Conservation (phyloP, 2,113 vertebrate genomes). For the Pelusios castaneus region DNA sequence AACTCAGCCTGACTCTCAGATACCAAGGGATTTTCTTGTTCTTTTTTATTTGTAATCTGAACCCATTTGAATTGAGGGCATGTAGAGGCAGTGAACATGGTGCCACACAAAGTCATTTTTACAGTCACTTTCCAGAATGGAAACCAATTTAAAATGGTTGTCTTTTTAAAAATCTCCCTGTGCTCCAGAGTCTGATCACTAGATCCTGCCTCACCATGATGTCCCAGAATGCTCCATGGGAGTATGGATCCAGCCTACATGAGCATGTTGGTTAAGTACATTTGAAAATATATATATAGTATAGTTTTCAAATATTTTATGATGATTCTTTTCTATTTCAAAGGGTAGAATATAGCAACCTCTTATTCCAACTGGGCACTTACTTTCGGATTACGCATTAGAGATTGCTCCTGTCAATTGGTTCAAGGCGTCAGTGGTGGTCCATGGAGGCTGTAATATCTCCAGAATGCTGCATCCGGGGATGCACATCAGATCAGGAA, state of each 20-base stretch:
- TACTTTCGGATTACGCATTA: background rate
- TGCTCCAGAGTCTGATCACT: background rate
- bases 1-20: background rate
- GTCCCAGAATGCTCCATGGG: background rate
- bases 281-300: background rate
- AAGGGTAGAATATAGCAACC: background rate
- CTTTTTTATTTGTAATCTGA: background rate
- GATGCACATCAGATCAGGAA: background rate
- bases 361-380: background rate
- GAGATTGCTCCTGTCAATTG: background rate
- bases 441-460: background rate
- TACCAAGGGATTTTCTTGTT: background rate
- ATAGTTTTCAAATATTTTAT: background rate
- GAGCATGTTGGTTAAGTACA: background rate
- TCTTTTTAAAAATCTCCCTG: background rate
- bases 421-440: background rate
- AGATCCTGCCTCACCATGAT: background rate
- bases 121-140: background rate
- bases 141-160: background rate
- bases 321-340: background rate
- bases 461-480: background rate
- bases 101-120: background rate
- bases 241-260: background rate
- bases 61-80: background rate
- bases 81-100: too few species aligned